Conservation (phyloP, 2,797 vertebrate species). For the Sebastes itinus region DNA sequence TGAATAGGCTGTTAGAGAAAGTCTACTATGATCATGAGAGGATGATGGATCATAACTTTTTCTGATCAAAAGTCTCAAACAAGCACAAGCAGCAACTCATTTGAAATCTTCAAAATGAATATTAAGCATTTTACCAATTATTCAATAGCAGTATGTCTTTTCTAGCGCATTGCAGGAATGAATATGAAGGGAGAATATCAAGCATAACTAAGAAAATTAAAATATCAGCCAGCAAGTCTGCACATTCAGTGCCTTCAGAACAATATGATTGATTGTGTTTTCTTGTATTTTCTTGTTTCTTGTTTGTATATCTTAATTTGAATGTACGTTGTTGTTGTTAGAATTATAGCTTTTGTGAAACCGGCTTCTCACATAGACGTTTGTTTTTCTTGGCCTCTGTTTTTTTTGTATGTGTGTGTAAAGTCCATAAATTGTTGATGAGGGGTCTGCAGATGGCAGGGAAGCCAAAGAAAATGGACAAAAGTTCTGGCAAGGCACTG, state of each 20-base stretch:
- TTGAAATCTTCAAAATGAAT: background rate
- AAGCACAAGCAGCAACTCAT: background rate
- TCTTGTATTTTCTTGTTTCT: background rate
- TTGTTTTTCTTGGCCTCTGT: slow-evolving; percentile 1
- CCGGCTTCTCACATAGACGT: background rate
- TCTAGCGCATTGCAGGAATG: slow-evolving; percentile 1
- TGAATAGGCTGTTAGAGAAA: background rate
- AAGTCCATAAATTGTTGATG: slow-evolving; percentile 38
- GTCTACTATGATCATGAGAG: too few species aligned
- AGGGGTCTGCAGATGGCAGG: slow-evolving; percentile 9
- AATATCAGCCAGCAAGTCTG: background rate
- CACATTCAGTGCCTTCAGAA: background rate
- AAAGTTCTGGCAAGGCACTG: background rate
- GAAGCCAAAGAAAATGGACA: slow-evolving; percentile 7
- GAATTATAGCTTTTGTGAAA: background rate
- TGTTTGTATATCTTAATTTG: background rate
- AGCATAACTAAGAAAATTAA: background rate
- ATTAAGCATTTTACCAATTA: background rate
- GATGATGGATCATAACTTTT: background rate
- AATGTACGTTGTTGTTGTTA: background rate
- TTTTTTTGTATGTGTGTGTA: background rate
- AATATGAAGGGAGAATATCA: background rate
- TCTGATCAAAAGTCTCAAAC: background rate
- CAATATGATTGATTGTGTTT: background rate
- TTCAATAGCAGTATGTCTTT: background rate